phyloP scores from a whole-genome alignment of 1,140 invertebrate species.

The Pseudomyrmex cubaensis region DNA sequence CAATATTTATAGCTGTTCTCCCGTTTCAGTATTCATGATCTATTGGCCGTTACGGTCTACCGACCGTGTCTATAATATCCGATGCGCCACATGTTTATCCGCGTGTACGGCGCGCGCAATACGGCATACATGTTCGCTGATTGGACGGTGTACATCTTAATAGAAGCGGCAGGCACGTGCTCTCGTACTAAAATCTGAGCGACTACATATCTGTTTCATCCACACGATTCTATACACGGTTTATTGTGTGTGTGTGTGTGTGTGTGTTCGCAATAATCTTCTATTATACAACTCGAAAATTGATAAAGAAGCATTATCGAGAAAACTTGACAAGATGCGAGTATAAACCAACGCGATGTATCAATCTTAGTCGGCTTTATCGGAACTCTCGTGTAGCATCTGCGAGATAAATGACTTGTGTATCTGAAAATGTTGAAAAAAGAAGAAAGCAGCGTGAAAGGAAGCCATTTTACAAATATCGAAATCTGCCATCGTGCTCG shows the following conservation, averaged over 20 bases:
- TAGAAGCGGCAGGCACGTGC: slow-evolving; percentile 15
- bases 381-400: no score
- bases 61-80: slow-evolving; percentile 40
- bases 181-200: neutral
- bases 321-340: neutral
- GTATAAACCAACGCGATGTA: slow-evolving; percentile 24
- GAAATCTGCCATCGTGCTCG: slow-evolving; percentile 39
- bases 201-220: slow-evolving; percentile 9
- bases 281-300: neutral
- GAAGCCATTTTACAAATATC: slow-evolving; percentile 42
- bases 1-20: slow-evolving; percentile 53
- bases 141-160: slow-evolving; percentile 35
- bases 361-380: slow-evolving; percentile 13
- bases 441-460: slow-evolving; percentile 21
- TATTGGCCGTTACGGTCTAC: slow-evolving; percentile 29
- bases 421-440: slow-evolving; percentile 24
- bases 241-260: no score
- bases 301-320: slow-evolving; percentile 1
- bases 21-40: slow-evolving; percentile 38
- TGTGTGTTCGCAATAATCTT: neutral
- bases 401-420: slow-evolving; percentile 43
- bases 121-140: slow-evolving; percentile 28
- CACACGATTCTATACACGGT: neutral
- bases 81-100: slow-evolving; percentile 46
- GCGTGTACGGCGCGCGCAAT: slow-evolving; percentile 15